Conservation (phyloP, 2,797 vertebrate species). For the Anableps anableps region DNA sequence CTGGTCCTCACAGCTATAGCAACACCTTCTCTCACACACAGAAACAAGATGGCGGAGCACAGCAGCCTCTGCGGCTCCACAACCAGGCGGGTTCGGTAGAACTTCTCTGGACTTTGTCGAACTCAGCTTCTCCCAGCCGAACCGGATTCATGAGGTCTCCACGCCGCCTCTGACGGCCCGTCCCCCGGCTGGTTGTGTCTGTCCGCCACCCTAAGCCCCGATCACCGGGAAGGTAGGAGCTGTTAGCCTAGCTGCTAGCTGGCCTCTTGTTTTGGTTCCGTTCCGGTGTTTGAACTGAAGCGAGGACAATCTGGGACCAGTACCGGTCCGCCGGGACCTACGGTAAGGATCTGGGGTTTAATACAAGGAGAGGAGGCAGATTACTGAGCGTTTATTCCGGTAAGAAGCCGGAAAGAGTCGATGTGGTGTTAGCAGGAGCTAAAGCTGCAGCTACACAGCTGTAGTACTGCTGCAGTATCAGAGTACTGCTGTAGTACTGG, state of each 20-base stretch:
- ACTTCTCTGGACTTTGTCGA: constrained; percentile 44
- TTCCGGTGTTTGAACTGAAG: constrained; percentile 1
- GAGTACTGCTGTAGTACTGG: not conserved
- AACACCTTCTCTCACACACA: not conserved
- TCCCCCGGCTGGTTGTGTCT: not conserved
- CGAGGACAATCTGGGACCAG: not conserved
- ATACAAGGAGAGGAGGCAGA: not conserved
- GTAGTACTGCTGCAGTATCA: not conserved
- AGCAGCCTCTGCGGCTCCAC: constrained; percentile 13
- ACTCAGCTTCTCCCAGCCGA: constrained; percentile 2
- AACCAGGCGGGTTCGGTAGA: constrained; percentile 40
- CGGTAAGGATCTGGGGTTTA: accelerated
- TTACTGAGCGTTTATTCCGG: not conserved
- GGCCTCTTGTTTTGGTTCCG: constrained; percentile 46
- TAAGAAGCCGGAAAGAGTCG: not conserved
- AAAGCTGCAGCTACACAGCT: not conserved
- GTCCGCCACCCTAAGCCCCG: constrained; percentile 21
- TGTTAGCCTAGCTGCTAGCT: constrained; percentile 19
- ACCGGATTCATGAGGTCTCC: constrained; percentile 20
- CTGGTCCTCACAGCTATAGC: not conserved
- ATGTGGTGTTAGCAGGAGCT: not conserved
- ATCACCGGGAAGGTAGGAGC: constrained; percentile 49
- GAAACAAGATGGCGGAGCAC: constrained; percentile 63
- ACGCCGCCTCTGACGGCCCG: not conserved
- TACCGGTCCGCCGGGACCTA: not conserved